Percentiles rank a stretch among this genome's conserved stretches.
These are phyloP conservation scores for Cheumatopsyche charites DNA, from an alignment of 1,140 invertebrate species.

Conservation along the genomic window DNA sequence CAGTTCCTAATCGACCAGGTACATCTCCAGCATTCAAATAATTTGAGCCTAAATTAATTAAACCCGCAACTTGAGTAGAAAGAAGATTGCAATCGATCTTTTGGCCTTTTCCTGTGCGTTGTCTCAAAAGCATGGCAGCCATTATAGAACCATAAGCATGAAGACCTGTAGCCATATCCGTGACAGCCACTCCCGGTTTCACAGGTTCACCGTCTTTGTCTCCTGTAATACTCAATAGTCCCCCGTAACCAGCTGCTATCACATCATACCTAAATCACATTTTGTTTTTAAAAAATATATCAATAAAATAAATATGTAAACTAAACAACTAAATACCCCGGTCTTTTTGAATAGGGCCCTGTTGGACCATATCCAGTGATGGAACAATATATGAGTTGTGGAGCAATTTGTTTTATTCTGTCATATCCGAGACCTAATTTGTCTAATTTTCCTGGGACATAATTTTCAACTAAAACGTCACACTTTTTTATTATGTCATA, in stretches of 20 bases:
- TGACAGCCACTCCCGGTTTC: slow-evolving; percentile 92
- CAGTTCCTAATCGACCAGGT: slow-evolving; percentile 82
- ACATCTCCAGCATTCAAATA: slow-evolving; percentile 87
- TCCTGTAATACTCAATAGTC: slow-evolving; percentile 89
- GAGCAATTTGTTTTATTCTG: slow-evolving; percentile 72
- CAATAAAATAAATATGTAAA: not conserved
- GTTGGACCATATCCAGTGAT: slow-evolving; percentile 89
- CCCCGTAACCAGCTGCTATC: slow-evolving; percentile 91
- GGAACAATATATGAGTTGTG: slow-evolving; percentile 90
- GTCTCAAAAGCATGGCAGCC: slow-evolving; percentile 82
- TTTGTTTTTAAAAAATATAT: not conserved
- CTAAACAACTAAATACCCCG: slow-evolving; percentile 63
- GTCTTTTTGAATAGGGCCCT: slow-evolving; percentile 84
- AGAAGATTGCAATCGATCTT: slow-evolving; percentile 95
- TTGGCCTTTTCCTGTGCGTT: slow-evolving; percentile 82
- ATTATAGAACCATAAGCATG: slow-evolving; percentile 96
- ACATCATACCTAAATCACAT: slow-evolving; percentile 80
- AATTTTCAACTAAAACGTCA: slow-evolving; percentile 95
- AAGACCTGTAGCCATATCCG: slow-evolving; percentile 90
- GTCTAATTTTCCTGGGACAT: slow-evolving; percentile 87
- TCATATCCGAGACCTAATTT: slow-evolving; percentile 82
- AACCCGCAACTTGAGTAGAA: slow-evolving; percentile 85
- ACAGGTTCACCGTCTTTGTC: slow-evolving; percentile 82
- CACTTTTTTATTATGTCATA: slow-evolving; percentile 74
- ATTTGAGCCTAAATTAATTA: slow-evolving; percentile 90